Base-by-base conservation (phyloP, 2,888 invertebrate genomes). In the Athalia circularis region DNA sequence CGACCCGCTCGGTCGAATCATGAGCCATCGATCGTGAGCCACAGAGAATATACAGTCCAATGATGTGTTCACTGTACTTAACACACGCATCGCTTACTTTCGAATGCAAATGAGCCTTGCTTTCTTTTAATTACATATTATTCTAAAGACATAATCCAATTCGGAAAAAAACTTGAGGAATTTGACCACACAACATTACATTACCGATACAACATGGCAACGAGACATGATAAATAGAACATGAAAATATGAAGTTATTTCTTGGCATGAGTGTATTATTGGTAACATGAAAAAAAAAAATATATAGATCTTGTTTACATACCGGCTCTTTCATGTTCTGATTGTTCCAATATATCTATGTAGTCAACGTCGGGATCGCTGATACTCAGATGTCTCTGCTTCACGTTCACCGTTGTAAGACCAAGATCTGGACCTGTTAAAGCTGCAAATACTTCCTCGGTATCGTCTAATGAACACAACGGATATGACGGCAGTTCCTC, bases 371-470 rank as follows among this genome's bases (percentile, higher is more conserved):
- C 95, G 48, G 93, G 92, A 85, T 95, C 94, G 65, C 91, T 91
- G 65, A 94, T 92, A 78, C 93, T 93, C 80, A 95, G 91, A 89
- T 94, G 94, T 82, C 93, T 92, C 85, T 94, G 93, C 70, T 92
- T 92, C 68, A 93, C 91, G 88, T 94, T 94, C 45, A 96, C 95
- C 68, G 94, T 93, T 0, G 95, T 94, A 4, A 97, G 92, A 0
- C 97, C 97, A 79, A 94, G 95, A 84, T 95, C 95, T 0, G 97
- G 97, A 7, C 97, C 97, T 0, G 96, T 95, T 86, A 94, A 94
- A 77, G 96, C 94, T 8, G 95, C 94, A 78, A 94, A 91, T 75
- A 96, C 91, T 72, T 93, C 92, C 77, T 92, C 91, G 48, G 92
- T 87, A 13, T 93, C 93, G 54, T 91, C 91, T 61, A 91, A 89